Conservation (phyloP, 2,797 vertebrate species). For the Haliaeetus vocifer region DNA sequence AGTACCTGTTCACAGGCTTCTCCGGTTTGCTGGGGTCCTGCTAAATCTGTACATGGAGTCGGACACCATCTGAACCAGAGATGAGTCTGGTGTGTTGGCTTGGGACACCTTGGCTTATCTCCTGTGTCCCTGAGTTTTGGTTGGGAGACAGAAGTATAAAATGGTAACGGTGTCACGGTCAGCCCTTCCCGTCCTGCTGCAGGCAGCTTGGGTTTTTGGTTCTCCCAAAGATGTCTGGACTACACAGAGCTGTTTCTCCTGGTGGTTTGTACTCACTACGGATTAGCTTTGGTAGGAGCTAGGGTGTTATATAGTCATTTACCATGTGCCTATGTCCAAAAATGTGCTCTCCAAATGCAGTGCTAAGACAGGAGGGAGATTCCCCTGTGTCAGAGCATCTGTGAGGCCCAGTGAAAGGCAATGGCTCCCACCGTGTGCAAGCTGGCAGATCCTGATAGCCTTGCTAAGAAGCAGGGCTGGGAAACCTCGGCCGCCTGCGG, state of each 20-base stretch:
- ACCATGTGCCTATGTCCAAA: background rate
- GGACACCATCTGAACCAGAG: fast-evolving
- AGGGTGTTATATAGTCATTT: background rate
- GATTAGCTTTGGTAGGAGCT: background rate
- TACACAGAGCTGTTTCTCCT: background rate
- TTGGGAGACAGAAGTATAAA: background rate
- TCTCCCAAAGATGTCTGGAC: background rate
- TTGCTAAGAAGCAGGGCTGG: background rate
- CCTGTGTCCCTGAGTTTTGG: background rate
- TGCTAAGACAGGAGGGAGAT: background rate
- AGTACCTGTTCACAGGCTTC: background rate
- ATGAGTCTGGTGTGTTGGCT: background rate
- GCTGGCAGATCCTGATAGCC: conserved; percentile 27
- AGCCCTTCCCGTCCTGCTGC: background rate
- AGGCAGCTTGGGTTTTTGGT: background rate
- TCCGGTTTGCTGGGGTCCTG: background rate
- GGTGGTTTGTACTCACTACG: fast-evolving
- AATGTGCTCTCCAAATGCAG: background rate
- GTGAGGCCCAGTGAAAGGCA: background rate
- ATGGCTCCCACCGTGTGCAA: background rate
- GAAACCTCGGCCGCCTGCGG: fast-evolving
- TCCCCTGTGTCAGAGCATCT: conserved; percentile 20
- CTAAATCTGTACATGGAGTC: fast-evolving
- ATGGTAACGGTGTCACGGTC: fast-evolving
- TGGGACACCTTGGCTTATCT: background rate